phyloP scores from a whole-genome alignment of 2,113 vertebrate species.

The Cyanoliseus patagonus region DNA sequence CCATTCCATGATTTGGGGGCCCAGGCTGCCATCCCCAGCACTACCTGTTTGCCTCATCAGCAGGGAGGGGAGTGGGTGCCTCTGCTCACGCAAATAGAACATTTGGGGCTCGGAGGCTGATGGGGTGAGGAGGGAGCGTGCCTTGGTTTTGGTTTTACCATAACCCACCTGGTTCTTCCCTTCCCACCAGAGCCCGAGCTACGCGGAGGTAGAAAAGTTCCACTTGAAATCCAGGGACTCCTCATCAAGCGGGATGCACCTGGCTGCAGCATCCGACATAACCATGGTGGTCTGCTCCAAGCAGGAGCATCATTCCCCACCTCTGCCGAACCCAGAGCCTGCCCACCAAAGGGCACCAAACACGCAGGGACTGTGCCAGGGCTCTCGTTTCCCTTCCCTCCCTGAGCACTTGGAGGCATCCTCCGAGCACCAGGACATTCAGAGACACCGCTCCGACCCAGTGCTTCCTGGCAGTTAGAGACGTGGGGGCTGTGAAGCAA shows the following conservation, averaged over 20 bases:
- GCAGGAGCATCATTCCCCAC: slow-evolving; percentile 62
- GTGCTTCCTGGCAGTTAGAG: slow-evolving; percentile 85
- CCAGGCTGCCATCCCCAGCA: background rate
- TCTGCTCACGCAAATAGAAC: background rate
- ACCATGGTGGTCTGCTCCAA: slow-evolving; percentile 69
- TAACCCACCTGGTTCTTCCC: background rate
- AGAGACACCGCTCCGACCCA: slow-evolving; percentile 89
- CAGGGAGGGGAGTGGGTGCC: background rate
- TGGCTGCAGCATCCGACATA: slow-evolving; percentile 73
- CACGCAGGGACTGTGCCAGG: slow-evolving; percentile 70
- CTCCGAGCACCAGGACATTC: slow-evolving; percentile 79
- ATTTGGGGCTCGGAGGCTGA: background rate
- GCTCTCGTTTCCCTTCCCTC: slow-evolving; percentile 87
- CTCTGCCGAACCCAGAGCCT: slow-evolving; percentile 40
- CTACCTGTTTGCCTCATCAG: background rate
- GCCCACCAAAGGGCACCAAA: slow-evolving; percentile 48
- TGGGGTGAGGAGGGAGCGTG: background rate
- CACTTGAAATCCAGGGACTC: slow-evolving; percentile 78
- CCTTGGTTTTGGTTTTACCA: background rate
- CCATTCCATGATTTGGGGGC: background rate
- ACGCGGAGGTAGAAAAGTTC: slow-evolving; percentile 71
- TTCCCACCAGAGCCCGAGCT: slow-evolving; percentile 76
- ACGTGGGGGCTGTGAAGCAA: background rate
- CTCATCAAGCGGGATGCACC: slow-evolving; percentile 75
- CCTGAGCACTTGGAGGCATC: slow-evolving; percentile 85